Evolutionary conservation across 2,888 invertebrate genomes (phyloP), one percentile per base, ranked within the genome.

Genomic region (Rhyacophila evoluta): DNA sequence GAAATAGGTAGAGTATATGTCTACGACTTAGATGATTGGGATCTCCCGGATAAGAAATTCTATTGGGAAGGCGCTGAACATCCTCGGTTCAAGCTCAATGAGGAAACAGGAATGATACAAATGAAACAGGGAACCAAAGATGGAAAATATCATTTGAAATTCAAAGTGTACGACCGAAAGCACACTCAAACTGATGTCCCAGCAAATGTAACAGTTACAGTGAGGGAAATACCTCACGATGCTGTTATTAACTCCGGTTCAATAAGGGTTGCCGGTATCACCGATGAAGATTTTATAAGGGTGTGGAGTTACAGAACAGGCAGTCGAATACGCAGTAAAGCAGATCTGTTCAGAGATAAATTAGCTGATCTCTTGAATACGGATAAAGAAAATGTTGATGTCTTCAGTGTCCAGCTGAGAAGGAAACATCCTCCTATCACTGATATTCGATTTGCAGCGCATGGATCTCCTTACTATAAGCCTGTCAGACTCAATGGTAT

Each of bases 21-120:
- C 0, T 97, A 97, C 85, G 99, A 99, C 88, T 89, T 96, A 82
- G 99, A 99, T 87, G 99, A 99, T 86, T 99, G 99, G 99, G 99
- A 99, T 89, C 89, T 98, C 82, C 96, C 96, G 0, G 98, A 99
- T 86, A 99, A 99, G 87, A 97, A 96, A 85, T 99, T 98, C 90
- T 97, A 96, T 86, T 98, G 97, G 97, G 97, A 97, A 85, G 93
- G 93, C 69, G 90, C 93, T 75, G 95, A 96, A 85, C 96, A 97
- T 89, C 94, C 95, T 0, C 93, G 94, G 83, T 98, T 98, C 86
- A 95, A 94, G 81, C 89, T 98, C 29, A 95, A 98, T 86, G 95
- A 95, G 86, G 95, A 97, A 85, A 95, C 96, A 0, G 98, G 98
- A 15, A 96, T 97, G 95, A 95, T 99, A 83, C 96, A 95, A 81